Conservation (phyloP, 2,797 vertebrate species). For the Hafferia zeledoni region DNA sequence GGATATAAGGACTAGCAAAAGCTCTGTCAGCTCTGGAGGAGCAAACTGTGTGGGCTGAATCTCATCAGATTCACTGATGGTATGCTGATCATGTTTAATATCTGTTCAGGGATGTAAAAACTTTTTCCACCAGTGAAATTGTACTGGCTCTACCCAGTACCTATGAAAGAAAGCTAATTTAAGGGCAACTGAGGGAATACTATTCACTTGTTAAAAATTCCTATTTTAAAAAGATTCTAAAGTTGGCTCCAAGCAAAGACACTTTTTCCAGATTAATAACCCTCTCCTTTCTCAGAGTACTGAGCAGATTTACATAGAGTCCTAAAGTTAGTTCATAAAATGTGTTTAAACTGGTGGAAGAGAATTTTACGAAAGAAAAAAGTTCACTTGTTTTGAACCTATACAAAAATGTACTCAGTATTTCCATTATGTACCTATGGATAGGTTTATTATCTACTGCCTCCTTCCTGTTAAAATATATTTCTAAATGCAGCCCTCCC, state of each 20-base stretch:
- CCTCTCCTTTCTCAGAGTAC: slow-evolving; percentile 11
- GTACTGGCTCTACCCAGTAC: not conserved
- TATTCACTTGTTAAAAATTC: slow-evolving; percentile 46
- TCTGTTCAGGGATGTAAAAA: slow-evolving; percentile 46
- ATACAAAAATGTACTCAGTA: not conserved
- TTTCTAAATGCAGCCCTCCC: not conserved
- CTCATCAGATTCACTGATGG: slow-evolving; percentile 31
- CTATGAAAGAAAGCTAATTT: slow-evolving; percentile 38
- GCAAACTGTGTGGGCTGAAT: slow-evolving; percentile 44
- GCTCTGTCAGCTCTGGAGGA: slow-evolving; percentile 14
- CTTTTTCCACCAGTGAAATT: slow-evolving; percentile 29
- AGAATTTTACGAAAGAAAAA: not conserved
- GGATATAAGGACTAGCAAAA: slow-evolving; percentile 19
- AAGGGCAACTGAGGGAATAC: slow-evolving; percentile 46
- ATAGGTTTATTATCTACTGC: not conserved
- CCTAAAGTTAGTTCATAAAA: slow-evolving; percentile 48
- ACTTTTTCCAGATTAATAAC: slow-evolving; percentile 43
- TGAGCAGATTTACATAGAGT: slow-evolving; percentile 19
- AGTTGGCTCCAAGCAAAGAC: slow-evolving; percentile 18
- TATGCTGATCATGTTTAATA: slow-evolving; percentile 57
- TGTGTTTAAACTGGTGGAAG: not conserved
- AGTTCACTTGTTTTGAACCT: not conserved
- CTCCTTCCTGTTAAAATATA: not conserved
- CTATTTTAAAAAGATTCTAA: slow-evolving; percentile 29
- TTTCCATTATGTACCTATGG: not conserved